Evolutionary conservation across 1,140 invertebrate genomes (phyloP).

Genomic region (Papilio machaon): DNA sequence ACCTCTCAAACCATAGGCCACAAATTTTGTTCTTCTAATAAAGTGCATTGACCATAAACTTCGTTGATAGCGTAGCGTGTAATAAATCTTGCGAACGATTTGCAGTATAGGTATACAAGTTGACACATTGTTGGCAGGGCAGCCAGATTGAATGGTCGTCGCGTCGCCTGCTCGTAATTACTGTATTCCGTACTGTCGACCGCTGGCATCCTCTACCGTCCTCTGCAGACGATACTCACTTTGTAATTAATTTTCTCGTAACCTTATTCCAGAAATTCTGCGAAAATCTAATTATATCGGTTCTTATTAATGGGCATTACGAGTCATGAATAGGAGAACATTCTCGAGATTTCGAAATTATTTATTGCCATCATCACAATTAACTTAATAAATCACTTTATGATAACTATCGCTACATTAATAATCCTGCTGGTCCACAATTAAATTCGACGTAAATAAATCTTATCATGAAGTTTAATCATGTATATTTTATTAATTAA

Average conservation of each 20-base stretch:
- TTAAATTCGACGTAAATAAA: background rate
- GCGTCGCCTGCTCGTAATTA: constrained; percentile 21
- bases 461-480: background rate
- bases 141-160: constrained; percentile 4
- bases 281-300: background rate
- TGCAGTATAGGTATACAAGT: constrained; percentile 8
- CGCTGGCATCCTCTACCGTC: background rate
- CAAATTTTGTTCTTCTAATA: background rate
- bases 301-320: background rate
- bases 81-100: constrained; percentile 20
- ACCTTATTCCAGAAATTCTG: background rate
- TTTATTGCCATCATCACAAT: background rate
- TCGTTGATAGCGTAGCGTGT: background rate
- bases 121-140: constrained; percentile 17
- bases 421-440: background rate
- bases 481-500: no score
- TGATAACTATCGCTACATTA: background rate
- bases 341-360: background rate
- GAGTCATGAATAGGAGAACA: background rate
- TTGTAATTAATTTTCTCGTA: constrained; percentile 15
- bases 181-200: constrained; percentile 1
- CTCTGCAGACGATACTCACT: constrained; percentile 20
- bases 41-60: background rate
- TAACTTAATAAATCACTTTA: background rate
- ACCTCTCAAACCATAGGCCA: background rate